A percentile compares a stretch with the other conserved stretches of the same genome.
phyloP scores from a whole-genome alignment of 1,140 invertebrate species.

The Procambarus virginalis region DNA sequence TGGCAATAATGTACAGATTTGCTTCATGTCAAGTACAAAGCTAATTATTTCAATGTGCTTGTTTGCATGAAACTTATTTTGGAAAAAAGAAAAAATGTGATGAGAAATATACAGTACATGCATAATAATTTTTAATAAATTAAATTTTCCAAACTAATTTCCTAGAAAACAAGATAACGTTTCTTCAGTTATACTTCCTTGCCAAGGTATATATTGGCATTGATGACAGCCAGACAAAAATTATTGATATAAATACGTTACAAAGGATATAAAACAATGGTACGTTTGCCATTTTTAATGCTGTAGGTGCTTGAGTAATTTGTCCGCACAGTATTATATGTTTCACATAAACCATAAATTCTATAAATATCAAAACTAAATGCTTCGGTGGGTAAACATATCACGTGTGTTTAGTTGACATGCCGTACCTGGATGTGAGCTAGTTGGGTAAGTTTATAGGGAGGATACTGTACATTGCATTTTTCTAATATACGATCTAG shows the following conservation, averaged over 20 bases:
- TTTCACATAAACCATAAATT: neutral
- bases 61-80: no score
- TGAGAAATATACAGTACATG: no score
- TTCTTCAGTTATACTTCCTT: no score
- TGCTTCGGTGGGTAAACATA: neutral
- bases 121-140: no score
- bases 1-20: slow-evolving; percentile 29
- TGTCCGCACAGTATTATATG: neutral
- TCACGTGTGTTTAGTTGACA: neutral
- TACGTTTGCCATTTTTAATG: neutral
- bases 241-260: neutral
- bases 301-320: neutral
- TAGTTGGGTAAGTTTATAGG: neutral
- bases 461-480: neutral
- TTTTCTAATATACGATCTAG: slow-evolving; percentile 6
- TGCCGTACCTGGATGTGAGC: neutral
- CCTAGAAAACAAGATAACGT: no score
- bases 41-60: no score
- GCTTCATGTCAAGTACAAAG: neutral
- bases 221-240: neutral
- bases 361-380: neutral
- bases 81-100: no score
- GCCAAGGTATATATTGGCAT: neutral
- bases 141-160: no score
- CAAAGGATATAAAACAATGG: neutral